These are phyloP conservation scores for Drosophila gaucha DNA, from an alignment of 2,888 invertebrate species.

Conservation along the genomic window DNA sequence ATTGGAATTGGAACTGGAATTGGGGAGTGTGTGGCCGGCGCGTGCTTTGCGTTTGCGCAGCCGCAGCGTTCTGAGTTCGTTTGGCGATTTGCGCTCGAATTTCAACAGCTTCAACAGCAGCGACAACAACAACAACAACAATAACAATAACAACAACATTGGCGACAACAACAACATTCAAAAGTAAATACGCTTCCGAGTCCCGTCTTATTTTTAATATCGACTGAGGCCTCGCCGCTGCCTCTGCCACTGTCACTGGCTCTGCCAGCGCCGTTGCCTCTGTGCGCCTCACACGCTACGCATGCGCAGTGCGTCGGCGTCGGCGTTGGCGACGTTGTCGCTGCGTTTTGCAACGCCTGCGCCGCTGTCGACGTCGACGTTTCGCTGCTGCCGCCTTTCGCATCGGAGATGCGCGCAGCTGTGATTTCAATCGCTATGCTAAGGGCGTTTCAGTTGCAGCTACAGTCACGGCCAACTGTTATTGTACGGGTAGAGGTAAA, in stretches of 20 bases:
- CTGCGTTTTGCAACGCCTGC: neutral
- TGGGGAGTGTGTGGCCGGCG: constrained; percentile 40
- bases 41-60: constrained; percentile 82
- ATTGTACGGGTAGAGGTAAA: neutral
- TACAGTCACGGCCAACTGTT: neutral
- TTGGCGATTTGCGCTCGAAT: constrained; percentile 70
- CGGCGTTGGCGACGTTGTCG: constrained; percentile 1
- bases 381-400: constrained; percentile 28
- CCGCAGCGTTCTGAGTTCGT: constrained; percentile 80
- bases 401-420: constrained; percentile 46
- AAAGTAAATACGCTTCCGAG: constrained; percentile 68
- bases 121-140: constrained; percentile 22
- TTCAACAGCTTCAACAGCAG: constrained; percentile 61
- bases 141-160: constrained; percentile 18
- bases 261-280: constrained; percentile 1
- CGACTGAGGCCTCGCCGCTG: constrained; percentile 40
- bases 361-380: neutral
- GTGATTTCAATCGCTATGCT: constrained; percentile 21
- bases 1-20: constrained; percentile 19
- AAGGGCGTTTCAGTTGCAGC: constrained; percentile 14
- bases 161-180: constrained; percentile 19
- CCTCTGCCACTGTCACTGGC: constrained; percentile 10
- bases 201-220: constrained; percentile 70
- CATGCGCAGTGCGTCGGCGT: constrained; percentile 54
- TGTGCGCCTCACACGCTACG: constrained; percentile 30